Base-by-base conservation (phyloP, 2,888 invertebrate genomes). In the Polylopha cassiicola region DNA sequence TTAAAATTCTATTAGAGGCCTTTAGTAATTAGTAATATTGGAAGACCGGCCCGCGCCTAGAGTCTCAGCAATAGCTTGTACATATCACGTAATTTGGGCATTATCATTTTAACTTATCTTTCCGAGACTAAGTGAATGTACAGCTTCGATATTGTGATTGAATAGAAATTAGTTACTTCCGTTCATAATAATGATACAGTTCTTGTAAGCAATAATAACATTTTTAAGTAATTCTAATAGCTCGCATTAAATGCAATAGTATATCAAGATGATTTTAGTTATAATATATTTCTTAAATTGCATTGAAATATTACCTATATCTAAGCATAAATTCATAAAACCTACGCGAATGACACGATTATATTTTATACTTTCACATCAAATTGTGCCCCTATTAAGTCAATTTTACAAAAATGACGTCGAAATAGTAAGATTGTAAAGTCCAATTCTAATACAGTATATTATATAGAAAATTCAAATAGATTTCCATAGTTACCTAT, bases 381-480 rank as follows among this genome's bases (percentile, higher is more conserved):
- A 31, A 29, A n/a, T 41, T 41, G 41, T 41, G 34, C 41, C 41
- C 33, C 41, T 36, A 41, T 36, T 29, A 13, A 21, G 18, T 24
- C 3, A 17, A 11, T 3, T 13, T 23, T 2, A 13, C 6, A 4
- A 11, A 11, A 14, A 14, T 15, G 22, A 30, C 17, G 3, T 20
- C 11, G n/a, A 28, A 13, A n/a, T 24, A 22, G n/a, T 16, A 13
- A 20, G 16, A 13, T 14, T 26, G 14, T 26, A 8, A n/a, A n/a
- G 6, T 14, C 1, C 10, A 16, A 6, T n/a, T 15, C 16, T 24
- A 33, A 34, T 5, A 6, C 11, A 11, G 21, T n/a, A 23, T 23
- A 16, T n/a, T 16, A 22, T 23, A 33, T 11, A 23, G 5, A 6
- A 7, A n/a, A n/a, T n/a, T n/a, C n/a, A n/a, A n/a, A n/a, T n/a